These are phyloP conservation scores for Mus caroli DNA, from an alignment of 2,797 vertebrate species.

Conservation along the genomic window DNA sequence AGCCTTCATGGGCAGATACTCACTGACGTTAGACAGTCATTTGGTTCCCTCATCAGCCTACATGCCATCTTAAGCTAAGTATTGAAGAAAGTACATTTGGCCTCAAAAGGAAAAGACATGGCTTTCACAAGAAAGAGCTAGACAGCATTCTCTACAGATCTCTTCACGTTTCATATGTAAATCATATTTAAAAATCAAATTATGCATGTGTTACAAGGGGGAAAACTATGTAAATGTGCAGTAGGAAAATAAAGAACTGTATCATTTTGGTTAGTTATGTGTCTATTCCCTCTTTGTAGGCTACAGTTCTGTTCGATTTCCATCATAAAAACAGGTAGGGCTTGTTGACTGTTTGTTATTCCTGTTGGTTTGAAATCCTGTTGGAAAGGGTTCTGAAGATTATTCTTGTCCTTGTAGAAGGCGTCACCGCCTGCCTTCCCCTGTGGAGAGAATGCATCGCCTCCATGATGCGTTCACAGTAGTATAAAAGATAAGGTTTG, in stretches of 20 bases:
- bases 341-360: constrained; percentile 25
- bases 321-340: constrained; percentile 64
- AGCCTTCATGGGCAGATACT: constrained; percentile 86
- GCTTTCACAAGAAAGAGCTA: constrained; percentile 86
- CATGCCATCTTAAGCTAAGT: constrained; percentile 85
- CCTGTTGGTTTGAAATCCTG: constrained; percentile 57
- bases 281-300: constrained; percentile 68
- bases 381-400: constrained; percentile 19
- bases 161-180: constrained; percentile 86
- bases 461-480: constrained; percentile 51
- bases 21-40: constrained; percentile 84
- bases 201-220: constrained; percentile 79
- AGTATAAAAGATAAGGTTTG: constrained; percentile 64
- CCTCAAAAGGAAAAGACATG: constrained; percentile 88
- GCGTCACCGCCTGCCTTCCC: constrained; percentile 20
- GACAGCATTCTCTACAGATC: constrained; percentile 85
- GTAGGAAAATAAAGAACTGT: constrained; percentile 82
- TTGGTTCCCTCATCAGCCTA: constrained; percentile 88
- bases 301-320: constrained; percentile 60
- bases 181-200: constrained; percentile 83
- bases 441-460: constrained; percentile 18
- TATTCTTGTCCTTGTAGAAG: constrained; percentile 26
- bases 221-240: constrained; percentile 76
- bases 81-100: constrained; percentile 85
- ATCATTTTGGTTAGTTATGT: constrained; percentile 75